Evolutionary conservation across 2,113 vertebrate genomes (phyloP).

Genomic region (Piprites chloris): DNA sequence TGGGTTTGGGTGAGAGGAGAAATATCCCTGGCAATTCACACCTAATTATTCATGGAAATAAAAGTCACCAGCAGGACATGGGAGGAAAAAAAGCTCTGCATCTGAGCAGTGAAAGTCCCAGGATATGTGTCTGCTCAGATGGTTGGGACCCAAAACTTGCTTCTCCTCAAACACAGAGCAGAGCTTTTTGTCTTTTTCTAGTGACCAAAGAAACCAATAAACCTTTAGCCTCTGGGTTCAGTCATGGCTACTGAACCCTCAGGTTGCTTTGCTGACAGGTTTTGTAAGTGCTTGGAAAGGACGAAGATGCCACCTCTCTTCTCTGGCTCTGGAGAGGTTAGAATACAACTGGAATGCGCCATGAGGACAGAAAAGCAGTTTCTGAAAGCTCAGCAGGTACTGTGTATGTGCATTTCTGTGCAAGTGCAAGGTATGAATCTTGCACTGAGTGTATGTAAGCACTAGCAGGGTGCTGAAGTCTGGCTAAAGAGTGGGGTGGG

Average conservation of each 20-base stretch:
- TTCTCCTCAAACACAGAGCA: background rate
- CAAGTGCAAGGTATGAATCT: background rate
- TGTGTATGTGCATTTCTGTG: accelerated
- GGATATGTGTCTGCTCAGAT: background rate
- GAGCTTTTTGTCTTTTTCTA: background rate
- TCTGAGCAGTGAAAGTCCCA: background rate
- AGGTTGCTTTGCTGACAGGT: background rate
- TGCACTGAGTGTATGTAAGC: accelerated
- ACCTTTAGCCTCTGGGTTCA: background rate
- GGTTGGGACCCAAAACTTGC: background rate
- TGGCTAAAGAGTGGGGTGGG: background rate
- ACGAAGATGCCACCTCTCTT: background rate
- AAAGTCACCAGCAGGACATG: background rate
- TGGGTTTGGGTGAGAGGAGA: background rate
- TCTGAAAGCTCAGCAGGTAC: background rate
- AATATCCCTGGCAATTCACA: background rate
- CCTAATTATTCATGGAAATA: background rate
- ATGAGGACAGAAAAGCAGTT: background rate
- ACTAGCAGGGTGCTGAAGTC: background rate
- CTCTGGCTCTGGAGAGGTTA: background rate
- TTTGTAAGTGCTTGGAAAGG: background rate
- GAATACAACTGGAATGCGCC: background rate
- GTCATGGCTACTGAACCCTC: background rate
- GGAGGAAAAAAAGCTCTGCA: background rate
- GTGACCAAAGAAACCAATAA: background rate